Percentiles rank a stretch among this genome's conserved stretches.
These are phyloP conservation scores for Eurosta solidaginis DNA, from an alignment of 1,140 invertebrate genomes.

Conservation along the genomic window DNA sequence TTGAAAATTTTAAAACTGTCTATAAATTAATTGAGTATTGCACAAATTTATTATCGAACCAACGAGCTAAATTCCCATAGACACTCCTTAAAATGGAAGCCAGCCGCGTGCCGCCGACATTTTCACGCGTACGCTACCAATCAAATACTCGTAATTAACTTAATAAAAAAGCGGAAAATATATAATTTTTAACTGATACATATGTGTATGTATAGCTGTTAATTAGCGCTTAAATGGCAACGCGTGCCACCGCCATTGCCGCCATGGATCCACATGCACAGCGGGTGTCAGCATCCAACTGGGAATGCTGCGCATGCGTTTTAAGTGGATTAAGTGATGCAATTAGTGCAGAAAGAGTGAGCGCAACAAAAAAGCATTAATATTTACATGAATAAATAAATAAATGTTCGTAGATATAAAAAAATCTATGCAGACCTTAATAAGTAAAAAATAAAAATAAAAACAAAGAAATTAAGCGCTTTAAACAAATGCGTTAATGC, in stretches of 20 bases:
- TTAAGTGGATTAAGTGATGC: slow-evolving; percentile 22
- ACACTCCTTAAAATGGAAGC: neutral
- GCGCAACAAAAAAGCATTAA: neutral
- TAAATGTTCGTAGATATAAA: neutral
- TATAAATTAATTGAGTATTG: slow-evolving; percentile 18
- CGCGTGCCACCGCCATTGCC: neutral
- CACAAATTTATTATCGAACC: neutral
- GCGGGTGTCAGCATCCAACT: slow-evolving; percentile 13
- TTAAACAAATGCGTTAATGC: neutral
- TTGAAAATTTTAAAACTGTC: neutral
- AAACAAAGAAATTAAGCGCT: neutral
- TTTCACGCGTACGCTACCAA: neutral
- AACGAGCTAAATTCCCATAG: too few species aligned
- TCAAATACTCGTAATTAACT: slow-evolving; percentile 3
- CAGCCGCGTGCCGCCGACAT: slow-evolving; percentile 1
- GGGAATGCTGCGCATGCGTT: neutral
- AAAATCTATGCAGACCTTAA: neutral
- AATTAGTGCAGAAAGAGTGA: neutral
- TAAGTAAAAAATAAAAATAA: too few species aligned
- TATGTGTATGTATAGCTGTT: too few species aligned
- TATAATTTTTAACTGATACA: slow-evolving; percentile 18
- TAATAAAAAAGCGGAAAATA: slow-evolving; percentile 13
- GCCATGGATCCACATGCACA: neutral
- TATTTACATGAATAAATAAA: neutral
- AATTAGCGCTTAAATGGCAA: neutral